A percentile compares a stretch with the other conserved stretches of the same genome.
Conservation (phyloP, 2,113 vertebrate genomes). For the Turnix velox region DNA sequence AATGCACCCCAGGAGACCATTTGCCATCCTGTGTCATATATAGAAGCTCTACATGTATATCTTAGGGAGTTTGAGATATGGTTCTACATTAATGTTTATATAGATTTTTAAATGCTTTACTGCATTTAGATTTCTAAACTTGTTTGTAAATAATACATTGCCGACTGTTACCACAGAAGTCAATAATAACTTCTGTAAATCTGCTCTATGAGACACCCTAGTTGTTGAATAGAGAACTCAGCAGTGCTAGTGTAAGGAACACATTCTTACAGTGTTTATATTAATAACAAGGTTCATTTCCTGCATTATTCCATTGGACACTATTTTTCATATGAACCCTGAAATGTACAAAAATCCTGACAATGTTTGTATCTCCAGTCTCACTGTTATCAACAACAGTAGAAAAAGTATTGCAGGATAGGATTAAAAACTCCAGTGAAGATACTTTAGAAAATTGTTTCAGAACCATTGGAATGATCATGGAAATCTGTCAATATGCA, state of each 20-base stretch:
- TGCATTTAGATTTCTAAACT: neutral
- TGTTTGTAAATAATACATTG: neutral
- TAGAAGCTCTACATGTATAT: neutral
- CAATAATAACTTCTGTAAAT: neutral
- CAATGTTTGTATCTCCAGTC: neutral
- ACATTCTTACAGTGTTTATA: neutral
- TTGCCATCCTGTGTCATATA: too few relatives aligned
- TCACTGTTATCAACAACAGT: neutral
- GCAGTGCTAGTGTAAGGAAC: neutral
- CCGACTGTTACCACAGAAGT: neutral
- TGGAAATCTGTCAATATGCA: neutral
- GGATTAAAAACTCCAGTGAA: neutral
- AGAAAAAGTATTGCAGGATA: neutral
- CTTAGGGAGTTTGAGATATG: fast-evolving
- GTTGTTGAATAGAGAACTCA: neutral
- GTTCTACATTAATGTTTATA: neutral
- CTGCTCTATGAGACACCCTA: neutral
- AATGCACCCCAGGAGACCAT: too few relatives aligned
- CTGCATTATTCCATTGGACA: neutral
- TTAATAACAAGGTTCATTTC: neutral
- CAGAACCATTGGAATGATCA: neutral
- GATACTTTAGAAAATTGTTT: neutral
- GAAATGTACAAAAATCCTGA: neutral
- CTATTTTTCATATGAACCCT: neutral
- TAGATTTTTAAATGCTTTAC: neutral